Base-by-base conservation (phyloP, 1,140 invertebrate species). In the Anthonomus grandis region DNA sequence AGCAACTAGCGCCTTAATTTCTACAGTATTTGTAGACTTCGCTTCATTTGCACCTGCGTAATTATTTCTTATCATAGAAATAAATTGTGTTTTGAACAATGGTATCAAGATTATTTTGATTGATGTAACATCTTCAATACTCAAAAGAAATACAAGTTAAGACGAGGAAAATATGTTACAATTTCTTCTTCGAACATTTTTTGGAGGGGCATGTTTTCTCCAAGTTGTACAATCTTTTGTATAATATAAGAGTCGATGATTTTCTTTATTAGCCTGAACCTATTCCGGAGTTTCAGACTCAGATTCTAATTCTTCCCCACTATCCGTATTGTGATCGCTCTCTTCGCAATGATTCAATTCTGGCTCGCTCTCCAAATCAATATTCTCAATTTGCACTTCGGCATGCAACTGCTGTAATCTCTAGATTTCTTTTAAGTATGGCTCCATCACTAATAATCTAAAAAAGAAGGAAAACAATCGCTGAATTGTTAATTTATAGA, bases 401-500 rank as follows among this genome's bases (percentile, higher is more conserved):
- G 6, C 27, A 31, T 31, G 27, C 27, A 31, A n/a, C 27, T 31
- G 27, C n/a, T 31, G 27, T 31, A 31, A 31, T n/a, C 27, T 31
- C 27, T 31, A n/a, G n/a, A 31, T 31, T 31, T 31, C 27, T 31
- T 31, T 31, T n/a, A 31, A 31, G n/a, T 31, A 31, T n/a, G n/a
- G n/a, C n/a, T n/a, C n/a, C n/a, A n/a, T n/a, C n/a, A 31, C 27
- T n/a, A 31, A 31, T 8, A 31, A 31, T 8, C 27, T 31, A 31
- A 31, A 31, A n/a, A 31, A 31, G n/a, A 31, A 31, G 6, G n/a
- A 31, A 31, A 31, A 8, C 6, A 31, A 31, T 8, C 6, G 27
- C n/a, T 31, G 27, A 31, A 31, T 8, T 31, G n/a, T 31, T 13
- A 60, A 70, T 24, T 59, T 57, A 52, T 19, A 27, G 13, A 46